Conservation (phyloP, 1,140 invertebrate genomes). For the Lasaia peninsularis region DNA sequence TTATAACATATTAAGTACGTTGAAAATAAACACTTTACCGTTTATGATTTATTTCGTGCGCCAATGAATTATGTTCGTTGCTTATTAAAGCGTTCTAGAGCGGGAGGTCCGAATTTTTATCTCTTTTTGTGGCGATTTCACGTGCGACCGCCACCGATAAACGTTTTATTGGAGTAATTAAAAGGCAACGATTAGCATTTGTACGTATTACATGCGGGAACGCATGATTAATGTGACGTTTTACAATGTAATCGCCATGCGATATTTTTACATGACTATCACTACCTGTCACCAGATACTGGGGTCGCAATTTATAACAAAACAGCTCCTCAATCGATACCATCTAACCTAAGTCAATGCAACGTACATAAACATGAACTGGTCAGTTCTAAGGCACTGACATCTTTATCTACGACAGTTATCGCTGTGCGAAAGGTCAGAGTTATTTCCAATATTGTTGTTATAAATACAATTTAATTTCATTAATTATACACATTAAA, state of each 20-base stretch:
- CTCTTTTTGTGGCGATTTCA: slow-evolving; percentile 62
- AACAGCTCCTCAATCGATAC: slow-evolving; percentile 28
- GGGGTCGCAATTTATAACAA: slow-evolving; percentile 40
- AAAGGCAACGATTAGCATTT: slow-evolving; percentile 60
- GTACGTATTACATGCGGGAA: slow-evolving; percentile 48
- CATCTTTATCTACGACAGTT: slow-evolving; percentile 42
- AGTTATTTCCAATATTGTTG: slow-evolving; percentile 42
- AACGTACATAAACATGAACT: slow-evolving; percentile 42
- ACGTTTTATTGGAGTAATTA: slow-evolving; percentile 72
- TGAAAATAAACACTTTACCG: slow-evolving; percentile 74
- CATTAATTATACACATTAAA: slow-evolving; percentile 64
- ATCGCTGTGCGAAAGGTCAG: slow-evolving; percentile 49
- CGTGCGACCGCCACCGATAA: slow-evolving; percentile 65
- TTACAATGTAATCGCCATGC: slow-evolving; percentile 45
- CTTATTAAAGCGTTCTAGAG: slow-evolving; percentile 59
- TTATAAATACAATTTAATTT: slow-evolving; percentile 72
- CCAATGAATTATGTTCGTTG: slow-evolving; percentile 65
- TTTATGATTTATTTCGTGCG: slow-evolving; percentile 73
- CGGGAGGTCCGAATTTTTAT: slow-evolving; percentile 60
- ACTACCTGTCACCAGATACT: slow-evolving; percentile 36
- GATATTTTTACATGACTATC: slow-evolving; percentile 49
- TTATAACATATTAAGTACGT: slow-evolving; percentile 75
- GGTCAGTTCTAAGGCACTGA: slow-evolving; percentile 69
- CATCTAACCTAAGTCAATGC: slow-evolving; percentile 44
- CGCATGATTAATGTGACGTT: slow-evolving; percentile 58